phyloP scores from a whole-genome alignment of 2,888 invertebrate species.

The Endotricha flammealis region DNA sequence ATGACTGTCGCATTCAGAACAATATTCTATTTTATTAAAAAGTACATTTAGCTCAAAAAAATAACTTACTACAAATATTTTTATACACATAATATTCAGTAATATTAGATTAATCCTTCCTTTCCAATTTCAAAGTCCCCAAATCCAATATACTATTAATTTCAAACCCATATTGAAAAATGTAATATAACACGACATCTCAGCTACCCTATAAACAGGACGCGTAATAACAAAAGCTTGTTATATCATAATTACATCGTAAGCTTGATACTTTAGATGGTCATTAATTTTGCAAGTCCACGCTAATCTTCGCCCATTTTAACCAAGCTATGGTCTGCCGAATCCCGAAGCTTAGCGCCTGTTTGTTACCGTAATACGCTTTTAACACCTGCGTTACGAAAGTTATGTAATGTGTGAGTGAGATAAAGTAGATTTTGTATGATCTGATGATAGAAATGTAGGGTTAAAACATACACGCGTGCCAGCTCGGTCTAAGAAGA shows the following conservation, averaged over 20 bases:
- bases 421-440: slow-evolving; percentile 50
- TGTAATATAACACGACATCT: not conserved
- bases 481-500: slow-evolving; percentile 4
- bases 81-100: too few relatives aligned
- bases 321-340: slow-evolving; percentile 55
- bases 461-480: slow-evolving; percentile 21
- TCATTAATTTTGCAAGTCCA: slow-evolving; percentile 57
- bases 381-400: slow-evolving; percentile 69
- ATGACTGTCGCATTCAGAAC: too few relatives aligned
- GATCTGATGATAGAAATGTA: slow-evolving; percentile 45
- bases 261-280: slow-evolving; percentile 52
- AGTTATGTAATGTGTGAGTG: slow-evolving; percentile 43
- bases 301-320: slow-evolving; percentile 70
- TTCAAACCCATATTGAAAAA: not conserved
- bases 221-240: slow-evolving; percentile 19
- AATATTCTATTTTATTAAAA: too few relatives aligned
- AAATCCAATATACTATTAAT: too few relatives aligned
- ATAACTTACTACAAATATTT: too few relatives aligned
- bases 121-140: too few relatives aligned
- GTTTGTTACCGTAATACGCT: slow-evolving; percentile 71
- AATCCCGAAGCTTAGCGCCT: slow-evolving; percentile 68
- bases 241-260: slow-evolving; percentile 37
- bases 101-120: too few relatives aligned
- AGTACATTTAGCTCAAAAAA: too few relatives aligned
- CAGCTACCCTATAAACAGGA: not conserved